Conservation (phyloP, 1,140 invertebrate genomes). For the Trichonephila inaurata region DNA sequence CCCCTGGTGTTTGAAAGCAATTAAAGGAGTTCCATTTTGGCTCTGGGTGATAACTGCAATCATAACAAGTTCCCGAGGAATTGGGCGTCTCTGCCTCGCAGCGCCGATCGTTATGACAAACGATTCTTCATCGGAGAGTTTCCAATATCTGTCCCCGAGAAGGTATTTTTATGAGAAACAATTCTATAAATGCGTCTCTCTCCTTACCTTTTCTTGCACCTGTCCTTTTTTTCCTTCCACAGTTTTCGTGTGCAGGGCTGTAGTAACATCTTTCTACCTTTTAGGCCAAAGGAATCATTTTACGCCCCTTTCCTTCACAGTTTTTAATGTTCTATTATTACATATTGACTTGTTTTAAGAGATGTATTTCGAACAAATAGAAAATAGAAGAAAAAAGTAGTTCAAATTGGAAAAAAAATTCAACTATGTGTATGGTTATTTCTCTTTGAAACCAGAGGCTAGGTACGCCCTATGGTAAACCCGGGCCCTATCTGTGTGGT, state of each 20-base stretch:
- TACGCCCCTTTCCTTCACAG: too few relatives aligned
- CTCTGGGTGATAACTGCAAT: constrained; percentile 62
- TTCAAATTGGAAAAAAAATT: too few relatives aligned
- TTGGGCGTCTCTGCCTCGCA: neutral
- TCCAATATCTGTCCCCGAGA: neutral
- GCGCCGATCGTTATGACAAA: constrained; percentile 9
- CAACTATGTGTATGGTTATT: too few relatives aligned
- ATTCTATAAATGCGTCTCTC: neutral
- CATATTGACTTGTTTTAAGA: too few relatives aligned
- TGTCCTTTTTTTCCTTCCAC: neutral
- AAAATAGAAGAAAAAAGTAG: too few relatives aligned
- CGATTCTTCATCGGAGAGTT: neutral
- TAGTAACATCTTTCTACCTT: too few relatives aligned
- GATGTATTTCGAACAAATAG: too few relatives aligned
- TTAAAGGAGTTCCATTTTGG: constrained; percentile 53
- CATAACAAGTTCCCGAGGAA: constrained; percentile 72
- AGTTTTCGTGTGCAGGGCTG: neutral
- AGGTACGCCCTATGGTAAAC: too few relatives aligned
- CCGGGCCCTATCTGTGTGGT: too few relatives aligned
- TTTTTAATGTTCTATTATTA: too few relatives aligned
- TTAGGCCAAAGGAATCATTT: too few relatives aligned
- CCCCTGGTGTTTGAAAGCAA: constrained; percentile 22
- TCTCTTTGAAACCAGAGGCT: too few relatives aligned
- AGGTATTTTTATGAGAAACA: neutral
- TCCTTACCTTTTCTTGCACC: neutral